These are phyloP conservation scores for Meliscaeva auricollis DNA, from an alignment of 2,888 invertebrate species.

Conservation along the genomic window DNA sequence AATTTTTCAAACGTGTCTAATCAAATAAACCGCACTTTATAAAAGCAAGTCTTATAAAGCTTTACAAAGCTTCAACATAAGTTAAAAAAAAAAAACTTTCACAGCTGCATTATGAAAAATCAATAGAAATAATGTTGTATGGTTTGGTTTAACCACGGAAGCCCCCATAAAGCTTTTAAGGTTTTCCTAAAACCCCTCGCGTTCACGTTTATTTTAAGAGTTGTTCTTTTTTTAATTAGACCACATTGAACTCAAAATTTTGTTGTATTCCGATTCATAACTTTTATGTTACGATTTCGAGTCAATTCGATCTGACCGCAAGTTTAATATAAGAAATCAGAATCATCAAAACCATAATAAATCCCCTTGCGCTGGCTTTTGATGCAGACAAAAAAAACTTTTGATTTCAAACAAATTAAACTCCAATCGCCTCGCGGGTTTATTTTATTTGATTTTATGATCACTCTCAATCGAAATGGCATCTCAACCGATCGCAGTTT, in stretches of 20 bases:
- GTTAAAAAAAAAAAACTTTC: conserved; percentile 38
- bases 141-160: conserved; percentile 20
- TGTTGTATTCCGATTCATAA: conserved; percentile 44
- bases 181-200: conserved; percentile 26
- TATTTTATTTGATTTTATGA: conserved; percentile 30
- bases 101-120: conserved; percentile 11
- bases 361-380: conserved; percentile 19
- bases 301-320: conserved; percentile 47
- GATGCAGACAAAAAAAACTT: conserved; percentile 43
- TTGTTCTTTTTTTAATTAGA: conserved; percentile 24
- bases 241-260: conserved; percentile 27
- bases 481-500: conserved; percentile 48
- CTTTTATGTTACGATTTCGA: conserved; percentile 28
- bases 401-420: conserved; percentile 38
- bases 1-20: too few species aligned
- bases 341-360: background rate
- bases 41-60: too few species aligned
- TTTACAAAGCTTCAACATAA: background rate
- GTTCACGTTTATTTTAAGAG: conserved; percentile 20
- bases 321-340: conserved; percentile 18
- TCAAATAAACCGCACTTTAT: too few species aligned
- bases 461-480: conserved; percentile 68
- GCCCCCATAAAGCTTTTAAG: conserved; percentile 45
- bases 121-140: conserved; percentile 10
- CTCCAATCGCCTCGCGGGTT: conserved; percentile 18